Conservation (phyloP, 2,888 invertebrate species). For the Monoplex corrugatus region DNA sequence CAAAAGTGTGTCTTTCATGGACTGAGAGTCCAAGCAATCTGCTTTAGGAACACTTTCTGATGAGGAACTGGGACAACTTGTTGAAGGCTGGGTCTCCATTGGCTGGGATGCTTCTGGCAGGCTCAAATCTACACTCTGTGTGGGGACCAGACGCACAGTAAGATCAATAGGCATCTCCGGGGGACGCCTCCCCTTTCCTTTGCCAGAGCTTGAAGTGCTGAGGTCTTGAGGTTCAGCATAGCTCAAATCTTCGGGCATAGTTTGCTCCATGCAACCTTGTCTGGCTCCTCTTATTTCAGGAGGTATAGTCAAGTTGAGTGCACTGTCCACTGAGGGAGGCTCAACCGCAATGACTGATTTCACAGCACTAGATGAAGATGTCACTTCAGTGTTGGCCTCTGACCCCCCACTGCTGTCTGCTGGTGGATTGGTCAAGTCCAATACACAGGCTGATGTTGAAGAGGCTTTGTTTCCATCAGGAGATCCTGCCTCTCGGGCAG, state of each 20-base stretch:
- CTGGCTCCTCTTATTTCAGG: slow-evolving; percentile 4
- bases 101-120: not conserved
- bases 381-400: slow-evolving; percentile 22
- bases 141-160: slow-evolving; percentile 28
- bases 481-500: not conserved
- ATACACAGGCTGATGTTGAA: slow-evolving; percentile 14
- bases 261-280: slow-evolving; percentile 20
- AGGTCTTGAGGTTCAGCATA: slow-evolving; percentile 44
- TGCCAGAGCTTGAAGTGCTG: slow-evolving; percentile 18
- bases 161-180: slow-evolving; percentile 48
- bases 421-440: slow-evolving; percentile 43
- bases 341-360: not conserved
- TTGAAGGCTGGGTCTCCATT: slow-evolving; percentile 23
- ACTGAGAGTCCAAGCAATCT: slow-evolving; percentile 28
- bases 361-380: slow-evolving; percentile 13
- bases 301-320: slow-evolving; percentile 35
- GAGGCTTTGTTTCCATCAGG: slow-evolving; percentile 17
- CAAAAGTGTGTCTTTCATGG: slow-evolving; percentile 47
- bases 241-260: slow-evolving; percentile 41
- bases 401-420: slow-evolving; percentile 37
- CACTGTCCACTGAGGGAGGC: slow-evolving; percentile 31
- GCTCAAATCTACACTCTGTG: not conserved
- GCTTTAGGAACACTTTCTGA: not conserved
- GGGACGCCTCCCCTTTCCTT: not conserved
- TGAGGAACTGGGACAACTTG: not conserved